These are phyloP conservation scores for Dasypus novemcinctus DNA, from an alignment of 2,113 vertebrate species.

Conservation along the genomic window DNA sequence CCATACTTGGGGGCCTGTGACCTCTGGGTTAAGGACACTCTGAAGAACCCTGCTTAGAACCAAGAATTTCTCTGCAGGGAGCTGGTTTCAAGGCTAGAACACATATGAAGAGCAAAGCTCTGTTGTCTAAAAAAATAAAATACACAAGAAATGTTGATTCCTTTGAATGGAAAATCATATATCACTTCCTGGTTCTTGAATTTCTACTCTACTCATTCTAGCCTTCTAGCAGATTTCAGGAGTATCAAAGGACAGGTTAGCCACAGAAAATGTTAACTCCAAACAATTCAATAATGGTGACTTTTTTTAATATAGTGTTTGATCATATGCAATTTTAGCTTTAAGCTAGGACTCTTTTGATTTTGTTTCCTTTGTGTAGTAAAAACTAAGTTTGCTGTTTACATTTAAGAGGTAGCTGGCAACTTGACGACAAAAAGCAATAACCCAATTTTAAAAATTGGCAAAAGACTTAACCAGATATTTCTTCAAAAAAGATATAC, in stretches of 20 bases:
- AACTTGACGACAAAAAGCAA: neutral
- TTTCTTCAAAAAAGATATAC: too few species aligned
- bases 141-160: neutral
- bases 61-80: neutral
- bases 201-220: neutral
- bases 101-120: neutral
- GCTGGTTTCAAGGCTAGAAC: neutral
- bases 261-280: constrained; percentile 8
- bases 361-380: neutral
- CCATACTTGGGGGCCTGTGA: too few species aligned
- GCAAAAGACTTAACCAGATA: too few species aligned
- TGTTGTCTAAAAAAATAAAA: neutral
- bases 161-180: neutral
- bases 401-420: neutral
- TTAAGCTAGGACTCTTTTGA: neutral
- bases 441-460: too few species aligned
- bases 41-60: neutral
- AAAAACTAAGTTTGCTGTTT: neutral
- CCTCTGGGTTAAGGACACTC: neutral
- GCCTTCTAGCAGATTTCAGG: neutral
- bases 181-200: neutral
- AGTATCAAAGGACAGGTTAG: neutral
- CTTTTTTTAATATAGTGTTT: neutral
- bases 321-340: neutral
- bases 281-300: neutral